These are phyloP conservation scores for Tachysurus fulvidraco DNA, from an alignment of 2,113 vertebrate species.

Conservation along the genomic window DNA sequence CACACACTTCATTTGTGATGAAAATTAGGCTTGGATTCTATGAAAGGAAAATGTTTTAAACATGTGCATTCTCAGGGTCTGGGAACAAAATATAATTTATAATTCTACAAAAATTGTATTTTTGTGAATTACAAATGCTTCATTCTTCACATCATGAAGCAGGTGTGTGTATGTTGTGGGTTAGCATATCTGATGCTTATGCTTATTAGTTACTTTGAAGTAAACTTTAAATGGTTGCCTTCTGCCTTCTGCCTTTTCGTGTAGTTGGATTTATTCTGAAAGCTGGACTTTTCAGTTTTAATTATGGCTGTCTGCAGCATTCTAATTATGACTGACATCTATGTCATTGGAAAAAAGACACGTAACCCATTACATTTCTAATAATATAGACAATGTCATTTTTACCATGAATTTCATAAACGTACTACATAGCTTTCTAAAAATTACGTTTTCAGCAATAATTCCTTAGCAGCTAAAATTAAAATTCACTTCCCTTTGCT, in stretches of 20 bases:
- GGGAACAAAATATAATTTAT: background rate
- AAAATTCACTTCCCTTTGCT: background rate
- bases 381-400: background rate
- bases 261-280: background rate
- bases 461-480: background rate
- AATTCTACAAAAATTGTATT: background rate
- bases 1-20: background rate
- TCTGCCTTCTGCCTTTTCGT: too few relatives aligned
- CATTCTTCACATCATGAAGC: background rate
- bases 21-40: too few relatives aligned
- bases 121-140: background rate
- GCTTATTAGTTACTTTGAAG: constrained; percentile 43
- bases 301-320: too few relatives aligned
- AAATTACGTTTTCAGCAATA: background rate
- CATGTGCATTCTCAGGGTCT: background rate
- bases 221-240: constrained; percentile 1
- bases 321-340: too few relatives aligned
- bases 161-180: constrained; percentile 40
- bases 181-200: constrained; percentile 26
- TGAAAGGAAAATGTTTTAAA: background rate
- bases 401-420: background rate
- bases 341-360: too few relatives aligned
- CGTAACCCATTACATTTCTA: background rate
- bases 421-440: background rate
- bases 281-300: too few relatives aligned